Evolutionary conservation across 30 jellyfish, hydroid and myxozoan species (phyloP).

Genomic region (Hydractinia echinata): DNA sequence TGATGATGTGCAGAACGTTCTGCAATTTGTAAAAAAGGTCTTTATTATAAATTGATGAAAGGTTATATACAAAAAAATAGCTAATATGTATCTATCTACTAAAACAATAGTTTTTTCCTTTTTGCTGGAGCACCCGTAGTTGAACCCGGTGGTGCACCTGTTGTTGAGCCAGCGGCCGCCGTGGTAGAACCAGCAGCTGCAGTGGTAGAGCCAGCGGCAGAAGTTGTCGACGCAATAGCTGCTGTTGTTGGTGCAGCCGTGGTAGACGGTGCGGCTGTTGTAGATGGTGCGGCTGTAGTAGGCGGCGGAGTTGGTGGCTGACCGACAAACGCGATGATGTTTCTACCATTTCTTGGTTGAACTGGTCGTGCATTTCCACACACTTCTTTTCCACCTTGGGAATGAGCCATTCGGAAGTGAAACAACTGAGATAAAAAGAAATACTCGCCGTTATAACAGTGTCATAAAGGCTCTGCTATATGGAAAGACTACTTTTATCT

Average conservation of each 20-base stretch:
- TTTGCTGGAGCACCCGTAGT: conserved; percentile 26
- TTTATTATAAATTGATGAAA: no score
- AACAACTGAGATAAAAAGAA: conserved; percentile 1
- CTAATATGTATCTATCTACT: no score
- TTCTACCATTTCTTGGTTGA: conserved; percentile 67
- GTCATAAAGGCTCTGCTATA: no score
- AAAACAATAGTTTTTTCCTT: background rate
- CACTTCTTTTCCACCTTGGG: conserved; percentile 3
- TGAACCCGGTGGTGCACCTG: background rate
- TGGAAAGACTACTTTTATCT: no score
- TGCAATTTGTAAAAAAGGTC: no score
- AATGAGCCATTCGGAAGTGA: background rate
- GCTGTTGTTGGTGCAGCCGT: conserved; percentile 23
- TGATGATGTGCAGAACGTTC: no score
- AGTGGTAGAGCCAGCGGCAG: conserved; percentile 13
- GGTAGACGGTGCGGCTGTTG: conserved; percentile 15
- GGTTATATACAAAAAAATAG: no score
- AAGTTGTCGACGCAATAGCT: background rate
- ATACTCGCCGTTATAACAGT: no score
- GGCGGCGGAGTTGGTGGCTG: conserved; percentile 26
- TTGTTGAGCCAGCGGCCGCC: background rate
- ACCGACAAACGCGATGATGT: conserved; percentile 30
- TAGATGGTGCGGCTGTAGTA: conserved; percentile 25
- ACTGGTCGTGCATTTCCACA: conserved; percentile 83
- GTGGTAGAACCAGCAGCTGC: background rate